Base-by-base conservation (phyloP, 2,888 invertebrate genomes). In the Drosophila colorata region DNA sequence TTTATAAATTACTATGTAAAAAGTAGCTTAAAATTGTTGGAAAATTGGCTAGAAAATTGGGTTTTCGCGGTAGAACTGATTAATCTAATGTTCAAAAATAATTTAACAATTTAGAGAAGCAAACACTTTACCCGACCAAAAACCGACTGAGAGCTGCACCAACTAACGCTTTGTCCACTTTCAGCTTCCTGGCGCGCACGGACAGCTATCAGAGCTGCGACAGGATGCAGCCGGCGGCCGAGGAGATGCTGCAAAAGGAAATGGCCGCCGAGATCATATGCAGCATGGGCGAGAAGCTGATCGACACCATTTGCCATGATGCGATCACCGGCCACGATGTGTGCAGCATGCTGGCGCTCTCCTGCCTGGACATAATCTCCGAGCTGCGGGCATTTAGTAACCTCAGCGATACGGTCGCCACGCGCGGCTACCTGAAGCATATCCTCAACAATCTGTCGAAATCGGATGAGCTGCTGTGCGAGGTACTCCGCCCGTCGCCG, bases 251-350 rank as follows among this genome's bases (percentile, higher is more conserved):
- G 0, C 88, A 76, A 7, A 69, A 57, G 52, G 87, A 74, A 18
- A 90, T 92, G 86, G 89, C 95, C 1, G 93, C 94, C 18, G 94
- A 95, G 72, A 94, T 95, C 0, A 93, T 97, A 23, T 93, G 94
- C 16, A 94, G 95, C 4, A 97, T 96, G 79, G 97, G 97, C 0
- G 96, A 97, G 73, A 95, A 95, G 87, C 91, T 98, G 47, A 95
- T 97, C 90, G 95, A 96, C 78, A 95, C 95, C 35, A 92, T 98
- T 55, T 97, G 97, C 78, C 95, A 96, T 56, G 98, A 98, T 92
- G 96, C 96, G 66, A 96, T 96, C 9, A 96, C 96, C 1, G 97
- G 97, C 0, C 97, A 97, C 89, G 97, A 98, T 80, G 95, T 98
- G 11, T 97, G 97, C 87, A 95, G 97, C 92, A 97, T 98, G 96